phyloP scores from a whole-genome alignment of 2,888 invertebrate species.

The Pteria penguin region DNA sequence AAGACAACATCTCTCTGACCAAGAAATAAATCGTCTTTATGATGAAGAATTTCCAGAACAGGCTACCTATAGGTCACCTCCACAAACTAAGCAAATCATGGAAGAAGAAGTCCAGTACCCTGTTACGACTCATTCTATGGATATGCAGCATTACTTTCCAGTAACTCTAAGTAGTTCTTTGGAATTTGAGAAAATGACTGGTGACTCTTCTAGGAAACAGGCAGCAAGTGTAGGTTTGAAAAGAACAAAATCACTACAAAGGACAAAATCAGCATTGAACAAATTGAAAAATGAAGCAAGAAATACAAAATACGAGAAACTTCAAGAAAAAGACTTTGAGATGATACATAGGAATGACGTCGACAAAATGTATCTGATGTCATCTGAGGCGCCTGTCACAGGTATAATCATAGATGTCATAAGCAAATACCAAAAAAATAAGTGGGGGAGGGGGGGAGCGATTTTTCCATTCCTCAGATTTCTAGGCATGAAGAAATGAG shows the following conservation, averaged over 20 bases:
- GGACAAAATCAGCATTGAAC: slow-evolving; percentile 43
- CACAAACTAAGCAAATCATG: not conserved
- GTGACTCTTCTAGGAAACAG: slow-evolving; percentile 16
- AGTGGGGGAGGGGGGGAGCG: too few relatives aligned
- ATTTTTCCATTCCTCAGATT: too few relatives aligned
- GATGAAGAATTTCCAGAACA: slow-evolving; percentile 19
- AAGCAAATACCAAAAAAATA: too few relatives aligned
- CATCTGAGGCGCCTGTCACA: slow-evolving; percentile 56
- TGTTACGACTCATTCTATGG: slow-evolving; percentile 13
- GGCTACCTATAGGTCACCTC: not conserved
- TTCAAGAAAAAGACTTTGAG: slow-evolving; percentile 7
- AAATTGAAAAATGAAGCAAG: slow-evolving; percentile 1
- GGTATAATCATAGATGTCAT: too few relatives aligned
- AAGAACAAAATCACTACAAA: slow-evolving; percentile 39
- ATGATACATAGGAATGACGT: slow-evolving; percentile 48
- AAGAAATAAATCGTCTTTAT: slow-evolving; percentile 3
- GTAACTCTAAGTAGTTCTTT: slow-evolving; percentile 53
- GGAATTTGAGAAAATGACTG: slow-evolving; percentile 37
- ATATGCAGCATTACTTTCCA: slow-evolving; percentile 50
- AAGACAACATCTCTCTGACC: not conserved
- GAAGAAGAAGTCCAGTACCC: slow-evolving; percentile 44
- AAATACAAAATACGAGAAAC: slow-evolving; percentile 15
- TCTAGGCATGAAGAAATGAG: too few relatives aligned
- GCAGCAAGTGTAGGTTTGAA: slow-evolving; percentile 43
- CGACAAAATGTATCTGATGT: slow-evolving; percentile 57